Evolutionary conservation across 1,140 invertebrate genomes (phyloP).

Genomic region (Magallana gigas): DNA sequence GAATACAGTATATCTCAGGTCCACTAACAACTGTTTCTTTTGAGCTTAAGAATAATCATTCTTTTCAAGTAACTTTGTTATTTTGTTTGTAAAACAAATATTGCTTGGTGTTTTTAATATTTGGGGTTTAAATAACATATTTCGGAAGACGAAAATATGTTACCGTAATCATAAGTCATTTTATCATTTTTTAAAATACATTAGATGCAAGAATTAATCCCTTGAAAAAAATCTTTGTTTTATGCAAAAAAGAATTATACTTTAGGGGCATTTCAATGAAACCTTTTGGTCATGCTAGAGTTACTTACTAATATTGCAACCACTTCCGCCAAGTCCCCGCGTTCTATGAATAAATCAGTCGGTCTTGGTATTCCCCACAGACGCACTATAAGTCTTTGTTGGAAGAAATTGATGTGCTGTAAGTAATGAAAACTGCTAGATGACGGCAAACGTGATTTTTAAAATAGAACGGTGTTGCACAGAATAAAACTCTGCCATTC

Average conservation of each 20-base stretch:
- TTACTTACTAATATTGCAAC: background rate
- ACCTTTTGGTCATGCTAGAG: background rate
- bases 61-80: too few relatives aligned
- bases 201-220: background rate
- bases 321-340: background rate
- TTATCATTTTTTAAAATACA: background rate
- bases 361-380: constrained; percentile 4
- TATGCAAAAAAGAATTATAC: background rate
- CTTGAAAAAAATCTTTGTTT: background rate
- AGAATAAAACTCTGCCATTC: too few relatives aligned
- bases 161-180: too few relatives aligned
- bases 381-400: background rate
- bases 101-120: too few relatives aligned
- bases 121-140: too few relatives aligned
- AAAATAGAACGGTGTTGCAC: too few relatives aligned
- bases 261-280: background rate
- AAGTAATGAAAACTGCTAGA: background rate
- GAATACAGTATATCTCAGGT: too few relatives aligned
- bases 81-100: too few relatives aligned
- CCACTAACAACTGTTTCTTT: too few relatives aligned
- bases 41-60: too few relatives aligned
- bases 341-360: background rate
- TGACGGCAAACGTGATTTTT: background rate
- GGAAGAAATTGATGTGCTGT: background rate
- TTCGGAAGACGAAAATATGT: too few relatives aligned